Percentiles rank a stretch among this genome's conserved stretches.
Evolutionary conservation across 2,113 vertebrate genomes (phyloP).

Genomic region (Lophius piscatorius): DNA sequence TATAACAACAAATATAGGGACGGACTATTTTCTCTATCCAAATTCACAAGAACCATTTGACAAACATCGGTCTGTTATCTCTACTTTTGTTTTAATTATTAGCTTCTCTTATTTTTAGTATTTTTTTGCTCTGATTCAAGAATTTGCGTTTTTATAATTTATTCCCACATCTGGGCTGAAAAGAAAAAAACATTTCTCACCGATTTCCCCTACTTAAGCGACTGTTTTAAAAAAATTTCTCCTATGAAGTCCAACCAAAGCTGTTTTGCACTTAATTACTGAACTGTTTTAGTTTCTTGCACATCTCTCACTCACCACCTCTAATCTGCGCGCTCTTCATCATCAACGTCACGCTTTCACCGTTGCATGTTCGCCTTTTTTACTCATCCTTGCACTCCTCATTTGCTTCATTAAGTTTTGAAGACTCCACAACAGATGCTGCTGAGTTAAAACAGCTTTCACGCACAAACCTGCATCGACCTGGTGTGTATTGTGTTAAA

Average conservation of each 20-base stretch:
- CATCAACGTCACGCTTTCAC: slow-evolving; percentile 38
- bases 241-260: slow-evolving; percentile 24
- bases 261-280: slow-evolving; percentile 24
- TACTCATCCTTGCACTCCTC: slow-evolving; percentile 30
- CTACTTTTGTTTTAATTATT: too few relatives aligned
- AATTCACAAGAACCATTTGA: too few relatives aligned
- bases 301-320: slow-evolving; percentile 15
- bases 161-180: too few relatives aligned
- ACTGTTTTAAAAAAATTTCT: slow-evolving; percentile 25
- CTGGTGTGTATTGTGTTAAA: slow-evolving; percentile 30
- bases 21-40: slow-evolving; percentile 18
- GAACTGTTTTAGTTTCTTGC: slow-evolving; percentile 3
- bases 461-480: slow-evolving; percentile 19
- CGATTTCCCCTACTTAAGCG: neutral
- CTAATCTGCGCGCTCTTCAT: slow-evolving; percentile 22
- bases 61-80: too few relatives aligned
- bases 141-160: too few relatives aligned
- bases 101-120: neutral
- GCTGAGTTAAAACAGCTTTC: slow-evolving; percentile 48
- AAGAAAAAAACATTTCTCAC: neutral
- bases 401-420: slow-evolving; percentile 68
- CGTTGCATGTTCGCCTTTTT: slow-evolving; percentile 11
- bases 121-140: slow-evolving; percentile 13
- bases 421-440: slow-evolving; percentile 67
- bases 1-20: slow-evolving; percentile 24